Evolutionary conservation across 2,113 vertebrate genomes (phyloP), one percentile per base, ranked within the genome.

Genomic region (Dipodomys ordii): DNA sequence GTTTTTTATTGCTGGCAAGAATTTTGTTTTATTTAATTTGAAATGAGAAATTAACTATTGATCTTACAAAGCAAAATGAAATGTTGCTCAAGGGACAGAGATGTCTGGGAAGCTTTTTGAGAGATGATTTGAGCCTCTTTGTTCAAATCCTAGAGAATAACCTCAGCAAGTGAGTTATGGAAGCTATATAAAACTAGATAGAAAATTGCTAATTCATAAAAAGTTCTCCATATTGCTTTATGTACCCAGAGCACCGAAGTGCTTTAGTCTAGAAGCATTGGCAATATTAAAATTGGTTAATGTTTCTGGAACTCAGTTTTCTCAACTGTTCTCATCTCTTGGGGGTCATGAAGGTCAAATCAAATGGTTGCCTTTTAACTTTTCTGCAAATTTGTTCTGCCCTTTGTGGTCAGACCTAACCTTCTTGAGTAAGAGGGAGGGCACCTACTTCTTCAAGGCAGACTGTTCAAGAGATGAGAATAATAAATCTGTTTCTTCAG

Each of bases 1-100:
- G 6, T 35, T 90, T 81, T n/a, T 19, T 2, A 25, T 92, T 90
- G 46, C 62, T 85, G 16, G 46, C 65, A 83, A 94, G 78, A 60
- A 69, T 23, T 93, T 35, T 64, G 23, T 60, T 96, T 93, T 72
- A 90, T 71, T 93, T 69, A 79, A 85, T 84, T 88, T 90, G 74
- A 93, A 95, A 68, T 87, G 83, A 94, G 69, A 95, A 96, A 67
- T 89, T n/a, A 90, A 87, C 39, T 92, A 82, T 71, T 82, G 86
- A 93, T 92, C 83, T 49, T 83, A 64, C n/a, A 84, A 62, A 93
- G 53, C 74, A 83, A 90, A 87, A 79, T 90, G 72, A 94, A 93
- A 64, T 62, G 68, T 85, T 83, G 71, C 39, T 87, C 64, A 49
- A 73, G 44, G 32, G 44, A 91, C 28, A 85, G 30, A 90, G 92